Base-by-base conservation (phyloP, 2,797 vertebrate genomes). In the Xerus rutilus region DNA sequence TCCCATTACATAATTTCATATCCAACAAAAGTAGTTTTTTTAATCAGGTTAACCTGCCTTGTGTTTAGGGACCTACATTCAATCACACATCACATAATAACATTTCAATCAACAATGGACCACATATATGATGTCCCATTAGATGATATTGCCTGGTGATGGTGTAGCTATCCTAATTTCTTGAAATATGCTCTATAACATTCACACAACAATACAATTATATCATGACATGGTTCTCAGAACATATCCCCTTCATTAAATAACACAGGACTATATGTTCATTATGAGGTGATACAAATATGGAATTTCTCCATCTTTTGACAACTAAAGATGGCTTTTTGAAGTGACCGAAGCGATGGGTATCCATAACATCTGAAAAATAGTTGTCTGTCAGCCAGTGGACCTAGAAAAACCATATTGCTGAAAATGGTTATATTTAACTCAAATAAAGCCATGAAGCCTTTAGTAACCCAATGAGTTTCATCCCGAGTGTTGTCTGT, bases 371-470 rank as follows among this genome's bases (percentile, higher is more conserved):
- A 87, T 72, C 69, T 70, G 74, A 92, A 81, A 90, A 93, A 84
- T 32, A 43, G 32, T 43, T 76, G 32, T 32, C 23, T 84, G 10
- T 85, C 43, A 91, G 13, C 32, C 73, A 85, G 74, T 13, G 74
- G 14, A 54, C 32, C 35, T 74, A 89, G 57, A 2, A 83, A 89
- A 87, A 76, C 35, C 17, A 72, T 81, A 30, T 28, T 52, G 35
- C 49, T 73, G 11, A 57, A 93, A 88, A 90, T 65, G 28, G 28
- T 86, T 73, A 39, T 83, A 87, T 86, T 86, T 79, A 93, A 96
- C 52, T 32, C 82, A 76, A 87, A 76, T 85, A 89, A 96, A 92
- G 47, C 25, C 87, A 89, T n/a, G 30, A 70, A 74, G 65, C 15
- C 76, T 86, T 65, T 76, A 72, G 70, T 67, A 91, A 62, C 43